Percentiles rank a stretch among this genome's conserved stretches.
Evolutionary conservation across 2,113 vertebrate species (phyloP).

Genomic region (Sarotherodon lohbergeri): DNA sequence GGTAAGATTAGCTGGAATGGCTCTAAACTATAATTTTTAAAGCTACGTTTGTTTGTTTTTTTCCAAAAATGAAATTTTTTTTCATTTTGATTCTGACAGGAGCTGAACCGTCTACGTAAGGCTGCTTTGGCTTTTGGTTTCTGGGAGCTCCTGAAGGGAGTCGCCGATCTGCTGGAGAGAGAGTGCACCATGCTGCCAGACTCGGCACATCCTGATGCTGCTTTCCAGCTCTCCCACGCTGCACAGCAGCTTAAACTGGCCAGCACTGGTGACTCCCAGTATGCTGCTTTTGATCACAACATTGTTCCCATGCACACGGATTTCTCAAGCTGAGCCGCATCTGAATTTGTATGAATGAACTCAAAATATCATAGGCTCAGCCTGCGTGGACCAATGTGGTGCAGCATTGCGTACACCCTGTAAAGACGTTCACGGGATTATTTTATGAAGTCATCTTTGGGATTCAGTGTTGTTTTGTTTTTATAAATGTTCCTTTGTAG

Average conservation of each 20-base stretch:
- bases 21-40: background rate
- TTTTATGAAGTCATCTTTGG: background rate
- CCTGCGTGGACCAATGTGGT: background rate
- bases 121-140: conserved; percentile 95
- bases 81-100: conserved; percentile 65
- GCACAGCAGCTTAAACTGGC: conserved; percentile 94
- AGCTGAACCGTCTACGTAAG: conserved; percentile 92
- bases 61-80: background rate
- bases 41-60: background rate
- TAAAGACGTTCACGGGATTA: background rate
- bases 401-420: background rate
- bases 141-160: conserved; percentile 91
- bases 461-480: background rate
- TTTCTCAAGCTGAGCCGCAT: conserved; percentile 78
- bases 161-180: conserved; percentile 91
- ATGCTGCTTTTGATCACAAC: conserved; percentile 87
- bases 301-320: conserved; percentile 93
- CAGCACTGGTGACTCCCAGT: conserved; percentile 83
- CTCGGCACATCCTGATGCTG: conserved; percentile 90
- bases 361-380: background rate
- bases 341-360: background rate
- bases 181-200: conserved; percentile 94
- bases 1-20: conserved; percentile 66
- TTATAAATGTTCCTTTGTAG: background rate
- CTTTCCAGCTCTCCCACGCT: conserved; percentile 93